phyloP scores from a whole-genome alignment of 2,113 vertebrate genomes.

The Labrus mixtus region DNA sequence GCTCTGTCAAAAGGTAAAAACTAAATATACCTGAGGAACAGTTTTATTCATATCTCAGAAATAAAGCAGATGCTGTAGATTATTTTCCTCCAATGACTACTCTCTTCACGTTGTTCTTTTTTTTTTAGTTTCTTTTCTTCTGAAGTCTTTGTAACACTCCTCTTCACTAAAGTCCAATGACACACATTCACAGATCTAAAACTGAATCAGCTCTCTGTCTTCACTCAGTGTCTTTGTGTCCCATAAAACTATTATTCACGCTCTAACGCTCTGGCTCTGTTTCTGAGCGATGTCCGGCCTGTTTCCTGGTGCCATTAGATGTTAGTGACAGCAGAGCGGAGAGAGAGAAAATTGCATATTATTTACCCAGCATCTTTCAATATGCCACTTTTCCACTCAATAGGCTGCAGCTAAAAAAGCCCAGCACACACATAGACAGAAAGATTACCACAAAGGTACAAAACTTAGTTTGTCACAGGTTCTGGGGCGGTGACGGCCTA shows the following conservation, averaged over 20 bases:
- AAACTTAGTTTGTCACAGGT: conserved; percentile 69
- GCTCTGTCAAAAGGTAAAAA: too few relatives aligned
- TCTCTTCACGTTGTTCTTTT: too few relatives aligned
- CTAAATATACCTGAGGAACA: too few relatives aligned
- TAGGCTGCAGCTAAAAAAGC: conserved; percentile 67
- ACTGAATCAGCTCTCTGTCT: conserved; percentile 34
- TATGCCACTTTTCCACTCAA: conserved; percentile 77
- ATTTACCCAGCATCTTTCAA: conserved; percentile 76
- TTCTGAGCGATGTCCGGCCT: conserved; percentile 60
- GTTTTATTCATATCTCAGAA: too few relatives aligned
- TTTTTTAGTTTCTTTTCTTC: too few relatives aligned
- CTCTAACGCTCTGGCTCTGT: conserved; percentile 54
- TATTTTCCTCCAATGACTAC: too few relatives aligned
- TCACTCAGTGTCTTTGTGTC: conserved; percentile 36
- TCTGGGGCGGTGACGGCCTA: conserved; percentile 56
- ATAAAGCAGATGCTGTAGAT: too few relatives aligned
- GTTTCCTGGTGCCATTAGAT: conserved; percentile 61
- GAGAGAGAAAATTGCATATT: conserved; percentile 77
- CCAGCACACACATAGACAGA: conserved; percentile 28
- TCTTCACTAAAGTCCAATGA: too few relatives aligned
- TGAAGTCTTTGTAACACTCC: too few relatives aligned
- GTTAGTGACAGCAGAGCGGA: conserved; percentile 70
- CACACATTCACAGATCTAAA: neutral
- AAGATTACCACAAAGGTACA: conserved; percentile 50
- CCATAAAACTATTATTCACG: conserved; percentile 63